Evolutionary conservation across 2,797 vertebrate genomes (phyloP), one percentile per base, ranked within the genome.

Genomic region (Sardinella longiceps): DNA sequence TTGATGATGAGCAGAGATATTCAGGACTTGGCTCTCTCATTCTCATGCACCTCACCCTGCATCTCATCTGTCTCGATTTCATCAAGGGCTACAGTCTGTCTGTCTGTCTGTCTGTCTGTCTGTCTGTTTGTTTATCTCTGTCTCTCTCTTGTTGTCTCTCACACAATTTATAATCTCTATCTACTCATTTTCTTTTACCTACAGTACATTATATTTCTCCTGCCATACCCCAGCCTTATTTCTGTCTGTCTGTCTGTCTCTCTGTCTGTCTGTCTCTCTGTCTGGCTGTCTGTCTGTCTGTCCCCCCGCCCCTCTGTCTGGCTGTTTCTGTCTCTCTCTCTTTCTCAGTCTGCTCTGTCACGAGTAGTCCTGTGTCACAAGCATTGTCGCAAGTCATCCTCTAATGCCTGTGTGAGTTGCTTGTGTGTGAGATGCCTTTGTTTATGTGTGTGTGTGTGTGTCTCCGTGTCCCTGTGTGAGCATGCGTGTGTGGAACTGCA

Each of bases 321-420:
- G 2, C 60, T 14, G 0, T 56, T 23, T 56, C 3, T 14, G 0
- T 56, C 53, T 56, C 3, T 56, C 53, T n/a, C 1, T 53, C 51
- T 23, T 2, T 28, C 25, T 28, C n/a, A n/a, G n/a, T n/a, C 56
- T n/a, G 20, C 25, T 5, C 56, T 12, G 9, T 63, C 7, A 63
- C 10, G 23, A 63, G 20, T 23, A n/a, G 56, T n/a, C 23, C n/a
- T 58, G 56, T 58, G 56, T n/a, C 43, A 43, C 43, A 43, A 23
- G 58, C 58, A 30, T 63, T 28, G 58, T 63, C 58, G 14, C 58
- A 25, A 63, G 63, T 70, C 63, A 70, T 70, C 63, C 63, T 33
- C 28, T 70, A 15, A 28, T 33, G 28, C 63, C 63, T 33, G 28
- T 33, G 28, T 66, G 28, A 30, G 60, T 66, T 28, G 25, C 4